phyloP scores from a whole-genome alignment of 1,140 invertebrate genomes.

The Drosophila kikkawai region DNA sequence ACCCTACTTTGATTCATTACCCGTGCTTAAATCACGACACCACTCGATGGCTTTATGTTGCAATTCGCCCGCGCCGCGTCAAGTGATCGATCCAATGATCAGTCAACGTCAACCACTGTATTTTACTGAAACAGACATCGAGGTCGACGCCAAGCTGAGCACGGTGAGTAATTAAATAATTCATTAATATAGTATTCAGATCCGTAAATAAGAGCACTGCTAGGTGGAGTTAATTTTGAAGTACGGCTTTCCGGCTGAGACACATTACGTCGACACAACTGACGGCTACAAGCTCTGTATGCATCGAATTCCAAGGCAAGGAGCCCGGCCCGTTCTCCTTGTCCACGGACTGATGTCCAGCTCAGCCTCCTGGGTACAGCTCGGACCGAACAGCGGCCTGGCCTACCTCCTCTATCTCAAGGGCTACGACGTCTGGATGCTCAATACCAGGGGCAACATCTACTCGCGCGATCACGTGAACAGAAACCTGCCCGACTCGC shows the following conservation, averaged over 20 bases:
- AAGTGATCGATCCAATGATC: no score
- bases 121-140: neutral
- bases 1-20: neutral
- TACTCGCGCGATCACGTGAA: slow-evolving; percentile 87
- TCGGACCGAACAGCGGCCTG: slow-evolving; percentile 85
- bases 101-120: neutral
- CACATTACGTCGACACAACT: slow-evolving; percentile 84
- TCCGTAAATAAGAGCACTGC: no score
- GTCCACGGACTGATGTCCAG: slow-evolving; percentile 88
- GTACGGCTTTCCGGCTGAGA: slow-evolving; percentile 87
- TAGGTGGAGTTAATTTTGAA: slow-evolving; percentile 81
- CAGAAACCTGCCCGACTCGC: slow-evolving; percentile 63
- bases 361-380: slow-evolving; percentile 86
- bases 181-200: neutral
- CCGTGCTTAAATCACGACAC: no score
- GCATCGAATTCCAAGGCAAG: slow-evolving; percentile 75
- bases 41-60: neutral
- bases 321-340: slow-evolving; percentile 86
- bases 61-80: neutral
- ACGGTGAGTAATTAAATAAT: slow-evolving; percentile 11
- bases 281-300: slow-evolving; percentile 86
- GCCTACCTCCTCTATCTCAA: slow-evolving; percentile 88
- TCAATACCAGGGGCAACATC: slow-evolving; percentile 89
- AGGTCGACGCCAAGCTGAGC: neutral
- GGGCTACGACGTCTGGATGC: slow-evolving; percentile 91